These are phyloP conservation scores for Chaetura pelagica DNA, from an alignment of 2,113 vertebrate genomes.

Conservation along the genomic window DNA sequence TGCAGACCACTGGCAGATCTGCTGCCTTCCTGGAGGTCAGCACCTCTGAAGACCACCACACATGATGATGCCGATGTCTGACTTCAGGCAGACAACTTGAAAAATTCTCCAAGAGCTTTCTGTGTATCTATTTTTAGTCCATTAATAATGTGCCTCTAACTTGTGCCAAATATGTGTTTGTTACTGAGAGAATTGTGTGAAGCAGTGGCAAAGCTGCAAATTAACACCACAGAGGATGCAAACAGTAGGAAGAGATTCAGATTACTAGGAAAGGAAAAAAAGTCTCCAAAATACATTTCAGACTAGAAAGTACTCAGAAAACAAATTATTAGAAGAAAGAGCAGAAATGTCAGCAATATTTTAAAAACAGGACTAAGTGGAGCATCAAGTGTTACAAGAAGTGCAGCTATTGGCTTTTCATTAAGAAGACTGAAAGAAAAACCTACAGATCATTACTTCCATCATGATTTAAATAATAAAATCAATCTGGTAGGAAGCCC, in stretches of 20 bases:
- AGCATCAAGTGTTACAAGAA: background rate
- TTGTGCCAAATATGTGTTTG: background rate
- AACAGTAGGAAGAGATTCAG: background rate
- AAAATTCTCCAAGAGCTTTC: background rate
- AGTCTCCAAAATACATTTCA: background rate
- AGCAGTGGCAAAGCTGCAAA: background rate
- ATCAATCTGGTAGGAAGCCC: background rate
- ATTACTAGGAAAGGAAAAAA: background rate
- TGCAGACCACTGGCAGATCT: background rate
- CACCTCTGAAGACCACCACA: background rate
- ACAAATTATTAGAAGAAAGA: background rate
- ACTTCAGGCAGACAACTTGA: background rate
- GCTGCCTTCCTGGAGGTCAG: background rate
- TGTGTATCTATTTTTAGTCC: background rate
- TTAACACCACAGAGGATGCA: slow-evolving; percentile 1
- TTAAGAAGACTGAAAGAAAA: background rate
- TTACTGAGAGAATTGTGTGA: background rate
- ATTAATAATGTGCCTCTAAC: background rate
- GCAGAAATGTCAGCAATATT: background rate
- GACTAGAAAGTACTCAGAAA: background rate
- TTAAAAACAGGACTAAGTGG: background rate
- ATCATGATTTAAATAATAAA: background rate
- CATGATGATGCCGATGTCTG: rapidly evolving
- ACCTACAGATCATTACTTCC: background rate
- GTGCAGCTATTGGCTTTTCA: background rate